Evolutionary conservation across 2,888 invertebrate species (phyloP), one percentile per base, ranked within the genome.

Genomic region (Ennomos fuscantarius): DNA sequence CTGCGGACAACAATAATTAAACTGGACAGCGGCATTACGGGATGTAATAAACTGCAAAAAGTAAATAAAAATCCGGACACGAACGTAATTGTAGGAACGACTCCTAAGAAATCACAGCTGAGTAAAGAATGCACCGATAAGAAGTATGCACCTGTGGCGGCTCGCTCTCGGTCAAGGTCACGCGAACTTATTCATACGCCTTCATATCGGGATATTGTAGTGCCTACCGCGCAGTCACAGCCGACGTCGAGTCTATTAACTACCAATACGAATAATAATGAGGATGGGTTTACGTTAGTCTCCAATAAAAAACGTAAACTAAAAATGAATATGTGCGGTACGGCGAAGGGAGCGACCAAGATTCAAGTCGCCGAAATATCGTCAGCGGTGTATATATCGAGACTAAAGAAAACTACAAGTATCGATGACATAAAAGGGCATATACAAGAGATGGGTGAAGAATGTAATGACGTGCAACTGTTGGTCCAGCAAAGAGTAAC

Each of bases 321-420:
- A 9, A 44, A 43, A 36, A 31, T 9, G 1, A 48, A 49, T 39
- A 58, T 36, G 35, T 39, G 40, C 15, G 52, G 52, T n/a, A 52
- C 52, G 12, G 44, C 44, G 6, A 39, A 36, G 11, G 33, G 43
- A 10, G 11, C 37, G 1, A 39, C 39, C 11, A 52, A 45, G 10
- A 52, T 52, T 9, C 37, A 45, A 45, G 52, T 39, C 0, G 52
- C 40, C 1, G 52, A 52, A 32, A 13, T 39, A 9, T 37, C 39
- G n/a, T 44, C 39, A 6, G 32, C 52, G 1, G 34, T 52, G 9
- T 52, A 52, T 15, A 15, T 52, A 39, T 52, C 44, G 44, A 44
- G 52, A 52, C 44, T 52, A 9, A 33, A 8, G 1, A 52, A 52
- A 45, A 13, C 31, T 32, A 52, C 44, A 1, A 45, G 12, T 10